Evolutionary conservation across 1,140 invertebrate species (phyloP), one percentile per base, ranked within the genome.

Genomic region (Euura lappo): DNA sequence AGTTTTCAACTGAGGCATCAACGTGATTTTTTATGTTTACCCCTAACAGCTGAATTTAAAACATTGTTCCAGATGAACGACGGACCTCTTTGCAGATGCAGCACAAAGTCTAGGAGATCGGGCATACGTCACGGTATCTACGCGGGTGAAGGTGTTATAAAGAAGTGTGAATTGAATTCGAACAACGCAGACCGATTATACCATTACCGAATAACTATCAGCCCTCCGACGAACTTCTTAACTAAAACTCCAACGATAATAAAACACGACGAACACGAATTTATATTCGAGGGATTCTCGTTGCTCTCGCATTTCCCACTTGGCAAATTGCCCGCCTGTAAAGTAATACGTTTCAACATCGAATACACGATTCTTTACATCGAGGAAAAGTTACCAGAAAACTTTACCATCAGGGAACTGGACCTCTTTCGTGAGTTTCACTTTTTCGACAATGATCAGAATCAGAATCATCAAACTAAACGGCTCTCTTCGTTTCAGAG

Each of bases 281-380:
- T 97, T 85, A 93, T 97, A 45, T 99, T 99, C 87, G 98, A 99
- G 88, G 98, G 98, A 11, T 99, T 99, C 88, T 99, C 98, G 0
- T 91, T 99, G 87, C 93, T 99, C 68, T 97, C 98, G 0, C 98
- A 99, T 86, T 94, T 94, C 80, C 94, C 94, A 43, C 87, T 99
- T 0, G 92, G 93, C 1, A 94, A 97, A 82, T 86, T 98, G 65
- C 96, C 97, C 0, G 93, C 93, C 2, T 98, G 96, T 81, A 96
- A 96, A 89, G 95, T 98, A 7, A 97, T 98, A 78, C 90, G 97
- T 69, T 98, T 98, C 83, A 99, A 99, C 85, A 98, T 98, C 74
- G 96, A 99, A 81, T 99, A 99, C 83, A 97, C 96, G 0, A 96
- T 99, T 75, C 87, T 97, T 43, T 97, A 99, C 77, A 93, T 98